phyloP scores from a whole-genome alignment of 2,888 invertebrate genomes.

The Opisthograptis luteolata region DNA sequence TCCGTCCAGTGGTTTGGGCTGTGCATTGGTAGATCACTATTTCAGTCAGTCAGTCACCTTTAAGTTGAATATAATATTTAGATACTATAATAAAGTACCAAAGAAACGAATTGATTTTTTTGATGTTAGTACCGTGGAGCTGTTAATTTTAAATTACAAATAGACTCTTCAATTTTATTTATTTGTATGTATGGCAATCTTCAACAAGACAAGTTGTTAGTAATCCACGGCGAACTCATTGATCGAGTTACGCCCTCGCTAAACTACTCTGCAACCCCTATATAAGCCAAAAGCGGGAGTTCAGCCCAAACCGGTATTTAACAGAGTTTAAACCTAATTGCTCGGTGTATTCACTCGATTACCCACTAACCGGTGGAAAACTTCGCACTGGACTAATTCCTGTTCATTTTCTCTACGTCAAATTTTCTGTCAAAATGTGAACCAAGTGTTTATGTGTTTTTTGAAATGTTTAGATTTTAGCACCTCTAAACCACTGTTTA shows the following conservation, averaged over 20 bases:
- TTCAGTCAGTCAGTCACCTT: no score
- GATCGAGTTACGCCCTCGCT: not conserved
- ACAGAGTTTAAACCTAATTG: conserved; percentile 31
- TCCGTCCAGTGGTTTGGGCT: no score
- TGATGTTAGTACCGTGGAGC: no score
- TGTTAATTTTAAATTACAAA: no score
- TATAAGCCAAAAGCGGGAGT: conserved; percentile 1
- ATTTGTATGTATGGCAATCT: no score
- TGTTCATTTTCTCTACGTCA: not conserved
- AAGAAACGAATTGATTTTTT: no score
- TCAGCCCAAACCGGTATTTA: conserved; percentile 6
- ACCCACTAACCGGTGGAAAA: conserved; percentile 16
- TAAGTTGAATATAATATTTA: no score
- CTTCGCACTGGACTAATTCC: conserved; percentile 7
- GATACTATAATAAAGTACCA: no score
- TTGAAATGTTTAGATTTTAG: no score
- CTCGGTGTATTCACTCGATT: conserved; percentile 27
- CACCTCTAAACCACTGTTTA: not conserved
- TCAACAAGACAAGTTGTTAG: no score
- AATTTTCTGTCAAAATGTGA: not conserved
- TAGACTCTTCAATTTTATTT: no score
- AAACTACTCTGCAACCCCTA: conserved; percentile 2
- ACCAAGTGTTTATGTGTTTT: not conserved
- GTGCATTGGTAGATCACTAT: no score
- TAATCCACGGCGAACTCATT: not conserved